phyloP scores from a whole-genome alignment of 2,888 invertebrate species.

The Glyphotaelius pellucidus region DNA sequence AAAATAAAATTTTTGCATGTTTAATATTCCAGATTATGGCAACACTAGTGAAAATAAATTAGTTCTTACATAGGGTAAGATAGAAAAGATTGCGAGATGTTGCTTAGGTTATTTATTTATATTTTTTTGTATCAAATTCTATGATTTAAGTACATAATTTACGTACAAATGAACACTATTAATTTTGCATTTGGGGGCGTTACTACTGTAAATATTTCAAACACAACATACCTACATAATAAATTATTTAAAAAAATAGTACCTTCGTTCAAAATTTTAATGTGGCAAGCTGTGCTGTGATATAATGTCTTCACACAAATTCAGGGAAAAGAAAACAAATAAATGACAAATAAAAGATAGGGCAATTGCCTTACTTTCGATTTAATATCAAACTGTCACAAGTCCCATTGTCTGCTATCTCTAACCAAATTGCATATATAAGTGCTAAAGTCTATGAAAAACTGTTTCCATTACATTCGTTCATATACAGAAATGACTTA shows the following conservation, averaged over 20 bases:
- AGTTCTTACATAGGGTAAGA: background rate
- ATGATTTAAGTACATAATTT: background rate
- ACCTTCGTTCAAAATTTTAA: background rate
- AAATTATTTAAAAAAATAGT: background rate
- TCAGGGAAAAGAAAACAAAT: background rate
- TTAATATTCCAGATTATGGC: background rate
- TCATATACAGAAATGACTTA: no score
- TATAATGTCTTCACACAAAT: background rate
- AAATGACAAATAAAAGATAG: no score
- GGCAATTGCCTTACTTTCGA: no score
- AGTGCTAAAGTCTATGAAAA: no score
- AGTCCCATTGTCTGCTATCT: no score
- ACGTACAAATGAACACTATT: background rate
- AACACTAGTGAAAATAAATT: background rate
- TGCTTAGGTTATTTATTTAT: background rate
- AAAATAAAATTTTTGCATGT: background rate
- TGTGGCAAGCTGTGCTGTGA: no score
- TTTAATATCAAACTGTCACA: no score
- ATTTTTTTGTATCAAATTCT: background rate
- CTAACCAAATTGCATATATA: no score
- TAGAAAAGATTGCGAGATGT: background rate
- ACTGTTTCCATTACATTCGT: no score
- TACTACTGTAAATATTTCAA: background rate
- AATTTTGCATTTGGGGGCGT: background rate
- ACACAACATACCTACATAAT: background rate